Conservation (phyloP, 1,140 invertebrate species). For the Sitophilus oryzae region DNA sequence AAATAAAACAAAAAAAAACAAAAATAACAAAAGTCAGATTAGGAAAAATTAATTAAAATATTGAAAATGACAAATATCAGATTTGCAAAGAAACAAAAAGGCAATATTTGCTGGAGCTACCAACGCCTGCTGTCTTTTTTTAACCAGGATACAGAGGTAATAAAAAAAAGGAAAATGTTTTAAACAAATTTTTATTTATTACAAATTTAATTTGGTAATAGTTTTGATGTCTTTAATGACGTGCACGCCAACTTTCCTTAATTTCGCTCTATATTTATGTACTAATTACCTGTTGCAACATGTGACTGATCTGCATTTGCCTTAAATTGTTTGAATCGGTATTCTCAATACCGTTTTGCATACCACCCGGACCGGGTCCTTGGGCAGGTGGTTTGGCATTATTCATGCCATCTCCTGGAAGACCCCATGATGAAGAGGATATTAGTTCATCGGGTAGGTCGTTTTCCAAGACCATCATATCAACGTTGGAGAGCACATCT, state of each 20-base stretch:
- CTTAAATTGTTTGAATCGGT: conserved; percentile 33
- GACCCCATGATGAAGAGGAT: conserved; percentile 59
- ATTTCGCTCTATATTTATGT: neutral
- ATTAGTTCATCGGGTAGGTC: conserved; percentile 89
- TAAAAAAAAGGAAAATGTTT: neutral
- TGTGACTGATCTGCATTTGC: conserved; percentile 57
- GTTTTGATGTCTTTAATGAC: too few species aligned
- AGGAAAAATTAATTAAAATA: too few species aligned
- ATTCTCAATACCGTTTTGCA: conserved; percentile 45
- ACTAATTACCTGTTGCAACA: conserved; percentile 48
- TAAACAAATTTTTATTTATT: too few species aligned
- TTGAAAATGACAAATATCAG: too few species aligned
- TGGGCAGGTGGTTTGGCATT: conserved; percentile 65
- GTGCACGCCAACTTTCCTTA: neutral
- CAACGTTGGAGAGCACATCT: conserved; percentile 71
- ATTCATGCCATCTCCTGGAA: conserved; percentile 52
- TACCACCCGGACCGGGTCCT: conserved; percentile 65
- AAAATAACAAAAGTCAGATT: too few species aligned
- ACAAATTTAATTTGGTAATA: too few species aligned
- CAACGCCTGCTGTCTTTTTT: too few species aligned
- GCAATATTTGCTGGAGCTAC: too few species aligned
- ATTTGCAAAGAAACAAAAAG: too few species aligned
- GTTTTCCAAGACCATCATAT: conserved; percentile 82
- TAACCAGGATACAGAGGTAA: conserved; percentile 12
- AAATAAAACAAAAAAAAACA: too few species aligned